phyloP scores from a whole-genome alignment of 2,888 invertebrate species.

The Rhyacophila evoluta region DNA sequence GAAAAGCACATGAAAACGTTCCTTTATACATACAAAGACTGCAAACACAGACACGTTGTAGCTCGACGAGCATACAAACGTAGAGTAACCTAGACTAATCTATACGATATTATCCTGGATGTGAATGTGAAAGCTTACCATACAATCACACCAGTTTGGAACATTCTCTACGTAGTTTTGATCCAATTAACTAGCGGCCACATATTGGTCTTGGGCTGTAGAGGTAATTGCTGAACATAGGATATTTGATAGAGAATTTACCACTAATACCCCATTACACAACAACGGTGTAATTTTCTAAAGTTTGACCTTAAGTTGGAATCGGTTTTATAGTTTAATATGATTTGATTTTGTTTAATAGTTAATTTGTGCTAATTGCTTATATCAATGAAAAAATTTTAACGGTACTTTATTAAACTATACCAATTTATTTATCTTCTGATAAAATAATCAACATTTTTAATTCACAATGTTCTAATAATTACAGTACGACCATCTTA shows the following conservation, averaged over 20 bases:
- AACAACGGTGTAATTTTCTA: background rate
- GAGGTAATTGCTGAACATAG: constrained; percentile 14
- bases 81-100: background rate
- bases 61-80: background rate
- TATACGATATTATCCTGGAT: background rate
- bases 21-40: background rate
- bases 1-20: background rate
- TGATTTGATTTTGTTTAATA: too few relatives aligned
- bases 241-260: constrained; percentile 21
- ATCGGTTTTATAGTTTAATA: too few relatives aligned
- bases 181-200: constrained; percentile 22
- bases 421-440: too few relatives aligned
- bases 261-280: constrained; percentile 7
- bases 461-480: too few relatives aligned
- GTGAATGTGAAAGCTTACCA: background rate
- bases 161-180: constrained; percentile 3
- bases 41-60: background rate
- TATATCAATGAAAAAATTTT: too few relatives aligned
- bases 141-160: constrained; percentile 11
- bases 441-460: too few relatives aligned
- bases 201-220: constrained; percentile 22
- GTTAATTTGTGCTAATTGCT: too few relatives aligned
- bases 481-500: too few relatives aligned
- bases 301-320: background rate
- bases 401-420: too few relatives aligned